Base-by-base conservation (phyloP, 2,797 vertebrate genomes). In the Aldrovandia affinis region DNA sequence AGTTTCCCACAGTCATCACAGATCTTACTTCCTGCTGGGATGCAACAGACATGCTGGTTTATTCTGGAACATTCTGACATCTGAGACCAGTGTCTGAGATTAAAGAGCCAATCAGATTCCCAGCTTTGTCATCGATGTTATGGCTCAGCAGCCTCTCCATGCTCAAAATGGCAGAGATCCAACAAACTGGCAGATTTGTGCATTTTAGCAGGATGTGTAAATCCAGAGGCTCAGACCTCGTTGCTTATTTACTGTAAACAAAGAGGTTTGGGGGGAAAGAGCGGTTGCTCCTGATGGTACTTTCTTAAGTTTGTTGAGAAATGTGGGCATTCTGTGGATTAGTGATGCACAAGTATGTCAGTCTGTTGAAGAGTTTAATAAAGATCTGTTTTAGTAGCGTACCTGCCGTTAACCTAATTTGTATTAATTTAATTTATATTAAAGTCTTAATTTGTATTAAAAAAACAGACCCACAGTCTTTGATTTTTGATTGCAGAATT, bases 401-500 rank as follows among this genome's bases (percentile, higher is more conserved):
- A 77, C 42, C 42, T 36, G 44, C 6, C 39, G 42, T 9, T 9
- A 10, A n/a, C 73, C 36, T 77, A 22, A 6, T n/a, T n/a, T n/a
- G n/a, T n/a, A n/a, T n/a, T n/a, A n/a, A n/a, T n/a, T n/a, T n/a
- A n/a, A n/a, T n/a, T n/a, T n/a, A n/a, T n/a, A 42, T 18, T 77
- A 33, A 6, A 20, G 22, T n/a, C 44, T 50, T 50, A 20, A n/a
- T 47, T 44, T 47, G 42, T 79, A 28, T 79, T 42, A 44, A 50
- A 36, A 80, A 81, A 4, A 30, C 36, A 47, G 25, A 22, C 8
- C 39, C 30, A 47, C 8, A 15, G 57, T 4, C 36, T 47, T 47
- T 28, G 14, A 61, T 28, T 81, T 39, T 28, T 78, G 30, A 84
- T 82, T 81, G 82, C 30, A 44, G 54, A 81, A 59, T 84, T 81